Base-by-base conservation (phyloP, 2,797 vertebrate species). In the Melanotaenia pygmaea region DNA sequence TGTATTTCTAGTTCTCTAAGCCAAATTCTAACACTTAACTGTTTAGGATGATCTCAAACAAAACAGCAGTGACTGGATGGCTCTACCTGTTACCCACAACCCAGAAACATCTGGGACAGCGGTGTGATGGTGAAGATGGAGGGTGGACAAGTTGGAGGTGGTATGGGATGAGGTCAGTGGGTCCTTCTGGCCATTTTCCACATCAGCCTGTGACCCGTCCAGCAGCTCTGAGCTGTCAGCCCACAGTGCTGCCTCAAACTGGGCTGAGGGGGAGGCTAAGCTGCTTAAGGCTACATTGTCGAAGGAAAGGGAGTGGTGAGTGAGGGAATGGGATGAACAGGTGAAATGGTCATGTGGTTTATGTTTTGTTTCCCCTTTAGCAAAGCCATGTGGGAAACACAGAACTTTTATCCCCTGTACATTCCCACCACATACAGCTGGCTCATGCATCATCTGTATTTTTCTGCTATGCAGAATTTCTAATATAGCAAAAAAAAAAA, bases 71-170 rank as follows among this genome's bases (percentile, higher is more conserved):
- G 70, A 10, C 38, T 77, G 70, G 66, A 77, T 79, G 67, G 22
- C 28, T 90, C 79, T 93, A 94, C 91, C 93, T 93, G 87, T 79
- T 65, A 84, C 72, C 84, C 86, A 88, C n/a, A 76, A 74, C 69
- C 88, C 80, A 78, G 86, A 83, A 63, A 88, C 76, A 75, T 84
- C 80, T 77, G 84, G 81, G 66, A 60, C 75, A 82, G 65, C 61
- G 56, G 18, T 50, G 28, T 45, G 65, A 73, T 83, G 77, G 77
- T 85, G 82, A 64, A 74, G 87, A 64, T 91, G 85, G 82, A 85
- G 67, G 76, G 89, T 86, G 87, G 89, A 93, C 64, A 78, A 71
- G 59, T 87, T 81, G 81, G 91, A 91, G 79, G 83, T 70, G 75
- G 80, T 77, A 3, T 83, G 75, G 34, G 89, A 90, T 81, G 91